Evolutionary conservation across 2,113 vertebrate genomes (phyloP).

Genomic region (Siniperca knerii): DNA sequence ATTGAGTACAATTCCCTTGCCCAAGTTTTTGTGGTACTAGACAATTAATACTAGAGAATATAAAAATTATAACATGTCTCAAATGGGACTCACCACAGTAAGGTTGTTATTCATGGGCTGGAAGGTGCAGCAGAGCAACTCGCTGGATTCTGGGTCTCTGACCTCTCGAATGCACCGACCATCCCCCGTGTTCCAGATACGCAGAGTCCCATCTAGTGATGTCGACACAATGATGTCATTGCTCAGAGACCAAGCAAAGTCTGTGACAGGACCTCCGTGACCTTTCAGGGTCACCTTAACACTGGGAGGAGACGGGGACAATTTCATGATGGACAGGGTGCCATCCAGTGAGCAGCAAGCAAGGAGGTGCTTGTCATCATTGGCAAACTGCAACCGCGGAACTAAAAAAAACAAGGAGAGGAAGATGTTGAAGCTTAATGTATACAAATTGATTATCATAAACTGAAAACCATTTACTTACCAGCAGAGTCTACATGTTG

Average conservation of each 20-base stretch:
- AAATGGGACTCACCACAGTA: slow-evolving; percentile 89
- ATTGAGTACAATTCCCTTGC: background rate
- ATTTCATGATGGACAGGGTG: slow-evolving; percentile 91
- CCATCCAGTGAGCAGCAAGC: slow-evolving; percentile 95
- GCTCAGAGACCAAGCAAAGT: slow-evolving; percentile 96
- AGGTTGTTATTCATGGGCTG: slow-evolving; percentile 98
- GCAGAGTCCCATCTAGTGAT: slow-evolving; percentile 90
- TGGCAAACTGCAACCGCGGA: slow-evolving; percentile 93
- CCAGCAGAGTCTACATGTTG: slow-evolving; percentile 94
- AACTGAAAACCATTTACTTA: slow-evolving; percentile 61
- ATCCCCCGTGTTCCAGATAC: slow-evolving; percentile 93
- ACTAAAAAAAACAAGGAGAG: slow-evolving; percentile 75
- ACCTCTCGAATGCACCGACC: slow-evolving; percentile 95
- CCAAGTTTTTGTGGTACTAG: background rate
- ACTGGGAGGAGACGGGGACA: slow-evolving; percentile 90
- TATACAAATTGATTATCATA: background rate
- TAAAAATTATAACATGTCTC: background rate
- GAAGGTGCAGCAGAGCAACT: slow-evolving; percentile 95
- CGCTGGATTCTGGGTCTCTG: slow-evolving; percentile 90
- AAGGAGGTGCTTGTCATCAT: slow-evolving; percentile 94
- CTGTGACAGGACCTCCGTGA: slow-evolving; percentile 89
- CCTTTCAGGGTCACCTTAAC: slow-evolving; percentile 91
- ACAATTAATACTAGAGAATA: background rate
- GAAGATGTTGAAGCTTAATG: background rate
- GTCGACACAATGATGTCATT: slow-evolving; percentile 96